phyloP scores from a whole-genome alignment of 2,113 vertebrate species.

The Nycticryphes semicollaris region DNA sequence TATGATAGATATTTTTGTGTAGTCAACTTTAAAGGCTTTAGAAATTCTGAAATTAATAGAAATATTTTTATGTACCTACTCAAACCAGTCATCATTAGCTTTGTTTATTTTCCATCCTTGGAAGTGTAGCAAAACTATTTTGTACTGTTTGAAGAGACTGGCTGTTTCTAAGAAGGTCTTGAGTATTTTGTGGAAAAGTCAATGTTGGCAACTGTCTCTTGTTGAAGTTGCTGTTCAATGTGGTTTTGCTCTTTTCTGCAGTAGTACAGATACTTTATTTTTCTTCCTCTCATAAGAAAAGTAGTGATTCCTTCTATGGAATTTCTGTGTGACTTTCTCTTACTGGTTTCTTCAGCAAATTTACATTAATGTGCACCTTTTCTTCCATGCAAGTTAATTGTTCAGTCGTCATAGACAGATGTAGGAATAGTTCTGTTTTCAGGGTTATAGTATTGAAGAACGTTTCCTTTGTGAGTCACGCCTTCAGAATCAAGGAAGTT shows the following conservation, averaged over 20 bases:
- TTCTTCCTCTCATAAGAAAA: background rate
- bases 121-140: background rate
- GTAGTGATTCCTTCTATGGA: background rate
- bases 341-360: background rate
- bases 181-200: background rate
- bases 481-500: background rate
- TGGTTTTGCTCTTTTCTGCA: background rate
- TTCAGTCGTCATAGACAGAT: background rate
- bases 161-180: background rate
- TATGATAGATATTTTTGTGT: background rate
- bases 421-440: background rate
- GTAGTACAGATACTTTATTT: background rate
- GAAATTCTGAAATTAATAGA: background rate
- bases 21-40: background rate
- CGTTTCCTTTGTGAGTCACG: background rate
- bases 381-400: background rate
- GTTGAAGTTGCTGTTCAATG: background rate
- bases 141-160: background rate
- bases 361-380: background rate
- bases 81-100: background rate
- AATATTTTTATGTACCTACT: background rate
- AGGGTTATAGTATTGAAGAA: background rate
- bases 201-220: background rate
- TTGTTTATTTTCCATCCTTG: background rate
- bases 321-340: background rate